phyloP scores from a whole-genome alignment of 2,113 vertebrate genomes.

The Saccopteryx bilineata region DNA sequence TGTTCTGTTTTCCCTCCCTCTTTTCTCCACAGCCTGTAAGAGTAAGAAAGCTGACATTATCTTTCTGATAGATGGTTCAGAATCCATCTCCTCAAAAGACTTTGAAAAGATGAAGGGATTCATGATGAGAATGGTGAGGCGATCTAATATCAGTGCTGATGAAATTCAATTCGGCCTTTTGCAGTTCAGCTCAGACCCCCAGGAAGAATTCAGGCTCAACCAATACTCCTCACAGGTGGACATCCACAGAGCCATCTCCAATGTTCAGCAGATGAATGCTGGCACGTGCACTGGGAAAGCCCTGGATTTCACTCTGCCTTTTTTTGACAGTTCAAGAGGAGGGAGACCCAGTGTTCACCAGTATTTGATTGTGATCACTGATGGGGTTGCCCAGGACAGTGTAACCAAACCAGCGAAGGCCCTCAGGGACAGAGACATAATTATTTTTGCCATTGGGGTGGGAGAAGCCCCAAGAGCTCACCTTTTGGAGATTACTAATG shows the following conservation, averaged over 20 bases:
- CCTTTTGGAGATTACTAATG: constrained; percentile 90
- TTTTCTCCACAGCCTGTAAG: constrained; percentile 88
- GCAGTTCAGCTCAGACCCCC: constrained; percentile 88
- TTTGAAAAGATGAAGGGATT: constrained; percentile 92
- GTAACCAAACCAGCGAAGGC: constrained; percentile 85
- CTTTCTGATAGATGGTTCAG: constrained; percentile 93
- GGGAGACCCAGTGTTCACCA: constrained; percentile 87
- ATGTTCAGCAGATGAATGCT: constrained; percentile 85
- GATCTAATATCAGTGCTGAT: constrained; percentile 82
- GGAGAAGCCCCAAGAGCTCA: constrained; percentile 86
- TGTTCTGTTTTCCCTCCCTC: constrained; percentile 27
- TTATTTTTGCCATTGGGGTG: constrained; percentile 91
- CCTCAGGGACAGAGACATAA: constrained; percentile 88
- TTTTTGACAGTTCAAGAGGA: constrained; percentile 86
- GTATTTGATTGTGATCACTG: constrained; percentile 91
- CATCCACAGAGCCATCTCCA: constrained; percentile 81
- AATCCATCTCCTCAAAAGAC: constrained; percentile 86
- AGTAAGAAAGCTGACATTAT: constrained; percentile 89
- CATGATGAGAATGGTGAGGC: constrained; percentile 86
- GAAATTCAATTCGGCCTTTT: constrained; percentile 90
- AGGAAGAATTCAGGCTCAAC: constrained; percentile 87
- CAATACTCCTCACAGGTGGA: constrained; percentile 72
- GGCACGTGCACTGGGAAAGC: constrained; percentile 89
- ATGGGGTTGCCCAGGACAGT: constrained; percentile 89
- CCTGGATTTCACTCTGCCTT: constrained; percentile 84